Conservation (phyloP, 2,888 invertebrate genomes). For the Andrena fulva region DNA sequence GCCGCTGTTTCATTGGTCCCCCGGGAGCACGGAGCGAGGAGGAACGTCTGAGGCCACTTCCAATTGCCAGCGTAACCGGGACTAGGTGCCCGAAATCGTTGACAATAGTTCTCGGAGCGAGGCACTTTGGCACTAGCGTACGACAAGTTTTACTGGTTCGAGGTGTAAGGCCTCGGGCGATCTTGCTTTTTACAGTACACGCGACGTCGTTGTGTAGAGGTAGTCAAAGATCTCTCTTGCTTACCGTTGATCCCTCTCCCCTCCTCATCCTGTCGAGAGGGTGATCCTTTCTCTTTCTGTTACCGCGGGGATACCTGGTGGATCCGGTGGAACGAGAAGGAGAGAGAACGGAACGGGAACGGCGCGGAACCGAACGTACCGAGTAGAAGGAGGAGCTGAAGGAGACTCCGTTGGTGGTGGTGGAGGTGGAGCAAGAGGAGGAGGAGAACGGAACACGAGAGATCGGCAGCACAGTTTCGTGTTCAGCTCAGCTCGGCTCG, state of each 20-base stretch:
- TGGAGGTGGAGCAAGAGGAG: slow-evolving; percentile 65
- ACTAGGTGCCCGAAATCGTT: slow-evolving; percentile 5
- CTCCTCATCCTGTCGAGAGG: slow-evolving; percentile 34
- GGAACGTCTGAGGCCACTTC: neutral
- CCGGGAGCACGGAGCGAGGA: neutral
- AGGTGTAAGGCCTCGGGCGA: slow-evolving; percentile 83
- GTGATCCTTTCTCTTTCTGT: slow-evolving; percentile 63
- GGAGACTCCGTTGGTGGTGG: slow-evolving; percentile 65
- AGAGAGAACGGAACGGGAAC: slow-evolving; percentile 74
- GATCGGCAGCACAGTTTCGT: slow-evolving; percentile 82
- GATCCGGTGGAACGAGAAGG: slow-evolving; percentile 48
- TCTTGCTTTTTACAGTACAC: slow-evolving; percentile 79
- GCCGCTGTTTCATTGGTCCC: slow-evolving; percentile 6
- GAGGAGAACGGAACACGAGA: slow-evolving; percentile 79
- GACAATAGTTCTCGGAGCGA: slow-evolving; percentile 53
- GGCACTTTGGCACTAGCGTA: slow-evolving; percentile 78
- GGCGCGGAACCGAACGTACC: slow-evolving; percentile 73
- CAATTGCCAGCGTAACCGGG: neutral
- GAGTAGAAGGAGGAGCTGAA: slow-evolving; percentile 75
- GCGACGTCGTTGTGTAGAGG: slow-evolving; percentile 68
- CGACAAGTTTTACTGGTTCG: slow-evolving; percentile 84
- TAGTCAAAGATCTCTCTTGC: slow-evolving; percentile 75
- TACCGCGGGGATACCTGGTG: slow-evolving; percentile 53
- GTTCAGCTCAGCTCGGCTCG: slow-evolving; percentile 76
- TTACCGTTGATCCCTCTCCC: slow-evolving; percentile 64